phyloP scores from a whole-genome alignment of 23 tunicate species.

The Trididemnum clinides region DNA sequence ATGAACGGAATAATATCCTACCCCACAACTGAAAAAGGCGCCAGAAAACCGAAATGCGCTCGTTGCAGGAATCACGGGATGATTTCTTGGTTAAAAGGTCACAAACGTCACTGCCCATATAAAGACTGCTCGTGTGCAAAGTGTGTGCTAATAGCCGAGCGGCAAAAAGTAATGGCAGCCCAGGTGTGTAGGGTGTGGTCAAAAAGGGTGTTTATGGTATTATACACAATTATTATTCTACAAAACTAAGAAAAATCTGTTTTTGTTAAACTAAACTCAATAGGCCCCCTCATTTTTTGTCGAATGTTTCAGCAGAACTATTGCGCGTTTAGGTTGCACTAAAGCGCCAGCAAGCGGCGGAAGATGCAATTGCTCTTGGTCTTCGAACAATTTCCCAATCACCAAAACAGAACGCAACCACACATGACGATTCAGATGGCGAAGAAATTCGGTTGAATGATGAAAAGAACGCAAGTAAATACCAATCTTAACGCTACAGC shows the following conservation, averaged over 20 bases:
- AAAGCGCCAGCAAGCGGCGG: constrained; percentile 98
- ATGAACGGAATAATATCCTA: constrained; percentile 80
- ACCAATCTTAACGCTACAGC: too few species aligned
- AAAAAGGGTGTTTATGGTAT: too few species aligned
- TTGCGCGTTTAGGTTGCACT: constrained; percentile 85
- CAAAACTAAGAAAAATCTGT: too few species aligned
- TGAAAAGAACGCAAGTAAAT: too few species aligned
- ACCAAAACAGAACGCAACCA: not conserved
- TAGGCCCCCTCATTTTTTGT: too few species aligned
- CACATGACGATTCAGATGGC: too few species aligned
- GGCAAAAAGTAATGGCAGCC: constrained; percentile 98
- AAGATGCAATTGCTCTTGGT: constrained; percentile 97
- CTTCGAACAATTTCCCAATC: constrained; percentile 51
- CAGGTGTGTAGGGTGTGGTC: too few species aligned
- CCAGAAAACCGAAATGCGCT: constrained; percentile 97
- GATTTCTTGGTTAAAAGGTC: constrained; percentile 97
- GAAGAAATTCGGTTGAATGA: too few species aligned
- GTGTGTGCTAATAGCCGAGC: constrained; percentile 83
- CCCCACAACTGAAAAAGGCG: constrained; percentile 93
- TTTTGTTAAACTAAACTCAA: too few species aligned
- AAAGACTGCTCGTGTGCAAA: constrained; percentile 85
- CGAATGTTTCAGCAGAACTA: too few species aligned
- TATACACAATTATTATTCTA: too few species aligned
- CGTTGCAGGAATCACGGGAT: constrained; percentile 95
- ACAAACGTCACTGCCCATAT: constrained; percentile 88